Percentiles rank a stretch among this genome's conserved stretches.
Conservation (phyloP, 2,797 vertebrate species). For the Tamandua tetradactyla region DNA sequence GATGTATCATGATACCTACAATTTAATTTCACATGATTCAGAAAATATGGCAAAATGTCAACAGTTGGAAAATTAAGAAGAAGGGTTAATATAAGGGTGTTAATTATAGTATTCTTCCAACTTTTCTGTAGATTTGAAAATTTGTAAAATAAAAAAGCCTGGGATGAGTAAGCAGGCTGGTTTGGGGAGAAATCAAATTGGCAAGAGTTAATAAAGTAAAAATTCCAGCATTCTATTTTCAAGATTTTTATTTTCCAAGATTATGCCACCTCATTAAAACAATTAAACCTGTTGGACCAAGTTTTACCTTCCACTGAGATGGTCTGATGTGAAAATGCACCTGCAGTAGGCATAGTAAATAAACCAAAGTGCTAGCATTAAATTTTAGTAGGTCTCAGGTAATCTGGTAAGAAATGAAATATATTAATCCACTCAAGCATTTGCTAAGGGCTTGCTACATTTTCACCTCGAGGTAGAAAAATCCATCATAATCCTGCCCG, state of each 20-base stretch:
- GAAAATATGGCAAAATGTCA: background rate
- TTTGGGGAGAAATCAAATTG: background rate
- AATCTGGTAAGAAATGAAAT: background rate
- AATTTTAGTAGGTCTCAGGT: background rate
- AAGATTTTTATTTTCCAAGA: background rate
- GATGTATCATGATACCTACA: background rate
- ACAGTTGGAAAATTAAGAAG: background rate
- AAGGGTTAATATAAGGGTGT: background rate
- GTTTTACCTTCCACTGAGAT: background rate
- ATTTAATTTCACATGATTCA: background rate
- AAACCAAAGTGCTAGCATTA: background rate
- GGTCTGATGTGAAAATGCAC: background rate
- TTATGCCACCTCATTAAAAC: background rate
- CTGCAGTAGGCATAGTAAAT: background rate
- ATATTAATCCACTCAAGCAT: background rate
- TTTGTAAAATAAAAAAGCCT: background rate
- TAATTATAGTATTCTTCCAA: background rate
- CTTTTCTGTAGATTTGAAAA: background rate
- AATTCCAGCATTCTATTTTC: background rate
- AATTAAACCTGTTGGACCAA: background rate
- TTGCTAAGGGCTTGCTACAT: background rate
- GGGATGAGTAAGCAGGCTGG: background rate
- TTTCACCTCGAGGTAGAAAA: background rate
- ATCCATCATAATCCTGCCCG: background rate
- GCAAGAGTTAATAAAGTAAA: background rate